Base-by-base conservation (phyloP, 2,113 vertebrate species). In the Halichoerus grypus region DNA sequence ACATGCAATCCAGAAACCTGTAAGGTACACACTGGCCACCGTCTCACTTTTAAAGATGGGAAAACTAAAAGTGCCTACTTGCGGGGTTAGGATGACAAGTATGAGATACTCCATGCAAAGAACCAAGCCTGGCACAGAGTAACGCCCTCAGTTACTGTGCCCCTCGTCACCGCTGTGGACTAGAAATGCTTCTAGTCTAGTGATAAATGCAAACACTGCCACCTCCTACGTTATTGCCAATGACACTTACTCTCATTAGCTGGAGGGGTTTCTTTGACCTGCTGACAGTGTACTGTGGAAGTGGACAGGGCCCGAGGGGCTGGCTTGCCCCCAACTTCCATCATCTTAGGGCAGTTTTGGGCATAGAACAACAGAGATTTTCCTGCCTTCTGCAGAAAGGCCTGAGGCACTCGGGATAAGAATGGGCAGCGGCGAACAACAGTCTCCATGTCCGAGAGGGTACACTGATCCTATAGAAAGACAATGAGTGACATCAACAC, bases 331-430 rank as follows among this genome's bases (percentile, higher is more conserved):
- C 98, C 99, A 69, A 99, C 98, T 94, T 99, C 99, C 99, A 99
- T 99, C 99, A 99, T 99, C 55, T 99, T 98, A 3, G 99, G 99
- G 96, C 99, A 99, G 92, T 98, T 99, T 98, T 99, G 99, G 22
- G 99, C 99, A 33, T 99, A 99, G 3, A 99, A 98, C 28, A 99
- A 98, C 98, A 99, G 97, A 3, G 99, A 99, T 82, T 99, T 99
- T 71, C 99, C 99, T 18, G 99, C 98, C 97, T 99, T 99, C 98
- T 99, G 99, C 96, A 99, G 98, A 98, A 99, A 99, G 31, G 99
- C 98, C 98, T 99, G 99, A 4, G 99, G 99, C 86, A 99, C 99
- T 0, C 99, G 99, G 76, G 99, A 99, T 98, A 99, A 98, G 98
- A 99, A 99, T 0, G 99, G 99, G 98, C 99, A 99, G 92, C 99